Base-by-base conservation (phyloP, 2,797 vertebrate species). In the Nannoperca obscura region DNA sequence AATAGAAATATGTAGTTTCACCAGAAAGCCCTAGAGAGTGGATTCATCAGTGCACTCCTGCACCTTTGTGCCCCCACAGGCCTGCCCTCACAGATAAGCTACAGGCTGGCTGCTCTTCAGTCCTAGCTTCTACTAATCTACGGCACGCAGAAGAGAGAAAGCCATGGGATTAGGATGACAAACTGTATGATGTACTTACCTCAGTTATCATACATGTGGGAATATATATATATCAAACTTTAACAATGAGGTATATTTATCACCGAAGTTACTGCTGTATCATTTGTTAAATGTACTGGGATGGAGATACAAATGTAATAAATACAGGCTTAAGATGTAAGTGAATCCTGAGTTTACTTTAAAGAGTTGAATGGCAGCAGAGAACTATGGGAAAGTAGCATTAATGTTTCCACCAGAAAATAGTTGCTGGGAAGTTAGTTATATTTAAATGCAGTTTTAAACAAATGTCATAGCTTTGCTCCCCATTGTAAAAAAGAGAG, bases 381-480 rank as follows among this genome's bases (percentile, higher is more conserved):
- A 50, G 55, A 61, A 65, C 69, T 61, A 71, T 49, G 55, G 64
- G 64, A 58, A 71, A 38, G 70, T 1, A 47, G 67, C 61, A 59
- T 60, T 85, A 40, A 61, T 82, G 46, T 88, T 90, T 90, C 82
- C 84, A 81, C 76, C 71, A 82, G 76, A 86, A 80, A 64, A 58
- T 8, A 7, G 53, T 24, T 74, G 60, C 70, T 50, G 59, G 64
- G 61, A 66, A 62, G 44, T 32, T 54, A 32, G 58, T 80, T 84
- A 55, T 71, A 71, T 83, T 80, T 86, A 44, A 83, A 77, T 46
- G 53, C 70, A 78, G n/a, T 72, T 84, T 80, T 77, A 91, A 90
- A 87, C 83, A 74, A 74, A 82, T 88, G 90, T 92, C 88, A 92
- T 65, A 68, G 68, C 34, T 80, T 60, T 73, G 20, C 52, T 78